A percentile compares a stretch with the other conserved stretches of the same genome.
Evolutionary conservation across 2,797 vertebrate species (phyloP).

Genomic region (Morelia viridis): DNA sequence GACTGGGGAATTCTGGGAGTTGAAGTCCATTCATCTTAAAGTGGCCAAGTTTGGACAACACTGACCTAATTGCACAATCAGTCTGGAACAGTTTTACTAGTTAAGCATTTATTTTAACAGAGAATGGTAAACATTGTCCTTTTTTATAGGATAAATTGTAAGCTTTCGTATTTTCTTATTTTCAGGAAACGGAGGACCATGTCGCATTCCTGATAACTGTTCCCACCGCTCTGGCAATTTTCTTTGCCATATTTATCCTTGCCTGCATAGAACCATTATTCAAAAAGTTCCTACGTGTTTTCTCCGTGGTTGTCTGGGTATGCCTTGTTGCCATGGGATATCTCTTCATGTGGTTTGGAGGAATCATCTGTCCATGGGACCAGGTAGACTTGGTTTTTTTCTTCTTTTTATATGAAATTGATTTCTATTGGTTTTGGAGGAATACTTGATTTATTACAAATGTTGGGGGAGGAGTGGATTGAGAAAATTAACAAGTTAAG

Average conservation of each 20-base stretch:
- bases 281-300: slow-evolving; percentile 92
- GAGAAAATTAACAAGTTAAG: background rate
- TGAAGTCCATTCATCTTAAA: too few relatives aligned
- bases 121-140: background rate
- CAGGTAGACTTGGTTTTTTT: slow-evolving; percentile 81
- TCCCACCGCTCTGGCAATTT: slow-evolving; percentile 94
- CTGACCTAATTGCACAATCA: background rate
- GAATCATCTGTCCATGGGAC: slow-evolving; percentile 95
- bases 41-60: too few relatives aligned
- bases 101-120: background rate
- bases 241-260: slow-evolving; percentile 94
- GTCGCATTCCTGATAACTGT: slow-evolving; percentile 96
- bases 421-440: background rate
- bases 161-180: slow-evolving; percentile 56
- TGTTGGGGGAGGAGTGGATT: background rate
- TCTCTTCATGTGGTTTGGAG: slow-evolving; percentile 97
- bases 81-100: background rate
- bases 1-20: too few relatives aligned
- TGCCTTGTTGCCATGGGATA: slow-evolving; percentile 96
- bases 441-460: background rate
- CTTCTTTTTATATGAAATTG: slow-evolving; percentile 12
- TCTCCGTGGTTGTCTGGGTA: slow-evolving; percentile 94
- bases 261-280: slow-evolving; percentile 96
- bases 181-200: slow-evolving; percentile 89
- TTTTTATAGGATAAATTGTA: slow-evolving; percentile 25